These are phyloP conservation scores for Apoderus coryli DNA, from an alignment of 2,888 invertebrate genomes.

Conservation along the genomic window DNA sequence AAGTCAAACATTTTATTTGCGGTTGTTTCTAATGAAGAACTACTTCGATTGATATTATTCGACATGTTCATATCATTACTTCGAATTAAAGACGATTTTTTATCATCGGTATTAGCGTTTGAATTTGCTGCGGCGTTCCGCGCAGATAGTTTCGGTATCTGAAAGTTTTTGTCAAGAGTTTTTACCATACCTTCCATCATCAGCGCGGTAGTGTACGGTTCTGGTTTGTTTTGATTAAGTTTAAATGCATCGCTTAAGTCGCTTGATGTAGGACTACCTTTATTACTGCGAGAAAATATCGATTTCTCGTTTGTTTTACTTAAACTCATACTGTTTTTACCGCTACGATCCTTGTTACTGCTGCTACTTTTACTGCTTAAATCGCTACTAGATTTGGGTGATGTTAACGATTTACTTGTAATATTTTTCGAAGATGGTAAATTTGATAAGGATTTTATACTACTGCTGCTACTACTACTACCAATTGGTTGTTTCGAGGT, in stretches of 20 bases:
- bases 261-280: slow-evolving; percentile 50
- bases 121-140: slow-evolving; percentile 33
- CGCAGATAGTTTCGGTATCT: slow-evolving; percentile 71
- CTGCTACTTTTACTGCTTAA: slow-evolving; percentile 43
- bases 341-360: slow-evolving; percentile 45
- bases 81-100: no score
- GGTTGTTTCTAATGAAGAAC: no score
- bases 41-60: slow-evolving; percentile 25
- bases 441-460: slow-evolving; percentile 12
- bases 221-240: slow-evolving; percentile 32
- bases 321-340: slow-evolving; percentile 43
- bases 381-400: slow-evolving; percentile 38
- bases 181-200: slow-evolving; percentile 56
- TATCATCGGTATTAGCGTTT: no score
- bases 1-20: slow-evolving; percentile 30
- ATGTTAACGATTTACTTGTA: slow-evolving; percentile 22
- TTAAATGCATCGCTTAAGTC: slow-evolving; percentile 54
- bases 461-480: slow-evolving; percentile 12
- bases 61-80: slow-evolving; percentile 21
- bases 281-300: slow-evolving; percentile 47
- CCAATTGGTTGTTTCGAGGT: slow-evolving; percentile 16
- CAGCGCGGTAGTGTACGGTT: slow-evolving; percentile 47
- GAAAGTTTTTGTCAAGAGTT: slow-evolving; percentile 69
- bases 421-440: slow-evolving; percentile 14
- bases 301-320: slow-evolving; percentile 52